phyloP scores from a whole-genome alignment of 2,888 invertebrate genomes.

The Strigamia transsilvanica region DNA sequence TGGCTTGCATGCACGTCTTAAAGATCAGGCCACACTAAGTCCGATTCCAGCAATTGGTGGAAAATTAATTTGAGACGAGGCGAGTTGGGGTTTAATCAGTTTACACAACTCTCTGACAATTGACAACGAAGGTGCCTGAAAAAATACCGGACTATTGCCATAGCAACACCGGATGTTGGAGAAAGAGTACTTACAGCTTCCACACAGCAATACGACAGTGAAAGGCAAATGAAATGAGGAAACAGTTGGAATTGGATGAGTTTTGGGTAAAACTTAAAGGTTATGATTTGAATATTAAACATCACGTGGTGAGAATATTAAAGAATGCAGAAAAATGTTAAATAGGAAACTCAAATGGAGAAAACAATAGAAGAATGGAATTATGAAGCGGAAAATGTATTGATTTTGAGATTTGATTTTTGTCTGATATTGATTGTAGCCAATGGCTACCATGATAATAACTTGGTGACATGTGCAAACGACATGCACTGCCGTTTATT shows the following conservation, averaged over 20 bases:
- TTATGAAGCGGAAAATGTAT: too few species aligned
- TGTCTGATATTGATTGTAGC: not conserved
- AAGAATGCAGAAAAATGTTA: too few species aligned
- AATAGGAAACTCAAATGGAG: too few species aligned
- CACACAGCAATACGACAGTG: too few species aligned
- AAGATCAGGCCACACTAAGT: not conserved
- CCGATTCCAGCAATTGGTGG: not conserved
- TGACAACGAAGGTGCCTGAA: not conserved
- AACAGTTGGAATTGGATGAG: not conserved
- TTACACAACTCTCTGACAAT: not conserved
- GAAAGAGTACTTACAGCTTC: too few species aligned
- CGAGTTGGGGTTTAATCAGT: not conserved
- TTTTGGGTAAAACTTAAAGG: too few species aligned
- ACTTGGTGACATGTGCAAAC: not conserved
- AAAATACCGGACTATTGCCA: not conserved
- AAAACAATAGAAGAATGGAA: too few species aligned
- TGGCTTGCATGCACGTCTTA: not conserved
- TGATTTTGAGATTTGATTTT: not conserved
- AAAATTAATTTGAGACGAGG: conserved; percentile 1
- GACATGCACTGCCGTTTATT: not conserved
- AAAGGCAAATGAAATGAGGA: not conserved
- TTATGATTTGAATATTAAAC: too few species aligned
- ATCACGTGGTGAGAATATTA: too few species aligned
- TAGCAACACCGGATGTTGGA: not conserved
- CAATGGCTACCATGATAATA: not conserved